Evolutionary conservation across 2,888 invertebrate species (phyloP), one percentile per base, ranked within the genome.

Genomic region (Lagria hirta): DNA sequence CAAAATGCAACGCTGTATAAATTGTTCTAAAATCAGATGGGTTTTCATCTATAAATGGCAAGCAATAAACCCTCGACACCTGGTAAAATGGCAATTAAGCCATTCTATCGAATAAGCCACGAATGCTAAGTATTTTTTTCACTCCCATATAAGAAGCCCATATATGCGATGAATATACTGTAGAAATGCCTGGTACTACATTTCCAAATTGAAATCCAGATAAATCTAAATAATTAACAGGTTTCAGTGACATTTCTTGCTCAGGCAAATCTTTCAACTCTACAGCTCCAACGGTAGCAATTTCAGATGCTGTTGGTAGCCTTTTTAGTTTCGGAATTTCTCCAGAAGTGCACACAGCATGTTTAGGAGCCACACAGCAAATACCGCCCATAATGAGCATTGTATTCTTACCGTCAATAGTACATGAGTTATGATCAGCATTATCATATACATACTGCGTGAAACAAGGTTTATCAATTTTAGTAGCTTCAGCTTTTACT

Each of bases 41-140:
- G 15, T 8, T 10, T 24, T 7, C 34, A 22, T 33, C 24, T 8
- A 40, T 40, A 36, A 40, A 40, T 23, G 41, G 42, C 5, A 40
- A 15, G 17, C 6, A 37, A 16, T 15, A 4, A 13, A 41, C 13
- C 13, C 16, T 30, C n/a, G 33, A 41, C 15, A 6, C 7, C 18
- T 6, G 5, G 7, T 18, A 7, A 18, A 18, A 7, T 18, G 5
- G 18, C 18, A 4, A 18, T 18, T 4, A 18, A 18, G 7, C 18
- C 18, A 7, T 18, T 18, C 18, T 7, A 18, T 6, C 5, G 7
- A 18, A 18, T 18, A 18, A 7, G 18, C 18, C 7, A 6, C 18
- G 7, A 18, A 6, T 18, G 5, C 18, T 6, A 18, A 18, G 7
- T 18, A 18, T 6, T 18, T 18, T 18, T 7, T 7, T 4, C 5